Evolutionary conservation across 2,888 invertebrate genomes (phyloP).

Genomic region (Subacronicta megacephala): DNA sequence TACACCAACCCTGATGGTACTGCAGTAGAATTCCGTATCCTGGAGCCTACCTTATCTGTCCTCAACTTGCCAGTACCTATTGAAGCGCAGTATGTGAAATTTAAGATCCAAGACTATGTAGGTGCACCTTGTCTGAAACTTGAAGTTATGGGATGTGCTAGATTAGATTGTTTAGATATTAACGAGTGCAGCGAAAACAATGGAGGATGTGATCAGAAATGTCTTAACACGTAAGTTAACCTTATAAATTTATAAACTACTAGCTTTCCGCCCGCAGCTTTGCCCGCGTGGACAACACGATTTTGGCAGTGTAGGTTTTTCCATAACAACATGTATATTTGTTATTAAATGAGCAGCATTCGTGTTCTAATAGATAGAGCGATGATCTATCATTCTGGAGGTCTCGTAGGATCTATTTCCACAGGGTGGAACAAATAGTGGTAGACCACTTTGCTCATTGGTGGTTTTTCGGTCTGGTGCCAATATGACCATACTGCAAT

Average conservation of each 20-base stretch:
- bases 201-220: conserved; percentile 98
- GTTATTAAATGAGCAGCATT: too few relatives aligned
- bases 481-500: too few relatives aligned
- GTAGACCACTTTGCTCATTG: too few relatives aligned
- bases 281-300: too few relatives aligned
- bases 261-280: too few relatives aligned
- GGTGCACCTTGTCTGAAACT: conserved; percentile 96
- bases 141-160: conserved; percentile 97
- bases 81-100: conserved; percentile 96
- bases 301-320: too few relatives aligned
- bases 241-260: neutral
- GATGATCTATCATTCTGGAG: too few relatives aligned
- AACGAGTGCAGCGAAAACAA: conserved; percentile 96
- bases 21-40: conserved; percentile 96
- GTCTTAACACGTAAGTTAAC: conserved; percentile 92
- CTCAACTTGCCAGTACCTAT: conserved; percentile 97
- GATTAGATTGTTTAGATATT: conserved; percentile 96
- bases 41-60: conserved; percentile 97
- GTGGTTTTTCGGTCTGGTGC: too few relatives aligned
- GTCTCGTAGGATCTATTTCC: too few relatives aligned
- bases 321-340: too few relatives aligned
- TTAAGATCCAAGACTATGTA: conserved; percentile 96
- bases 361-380: too few relatives aligned
- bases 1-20: conserved; percentile 98
- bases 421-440: too few relatives aligned